Conservation (phyloP, 92 coral and sea anemone genomes). For the Virgularia gustaviana region DNA sequence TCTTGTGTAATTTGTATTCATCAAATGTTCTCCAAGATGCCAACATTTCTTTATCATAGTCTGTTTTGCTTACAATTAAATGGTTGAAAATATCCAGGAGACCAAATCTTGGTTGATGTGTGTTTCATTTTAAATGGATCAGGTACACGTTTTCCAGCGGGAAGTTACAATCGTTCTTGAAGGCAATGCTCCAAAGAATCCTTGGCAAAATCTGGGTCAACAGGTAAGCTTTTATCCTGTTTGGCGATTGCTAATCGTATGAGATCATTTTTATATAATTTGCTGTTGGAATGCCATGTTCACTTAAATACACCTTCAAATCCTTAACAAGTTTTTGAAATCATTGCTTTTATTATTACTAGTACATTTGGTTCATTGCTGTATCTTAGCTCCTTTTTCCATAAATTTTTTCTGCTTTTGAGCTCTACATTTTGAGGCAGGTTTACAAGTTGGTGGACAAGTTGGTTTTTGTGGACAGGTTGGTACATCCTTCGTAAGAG, state of each 20-base stretch:
- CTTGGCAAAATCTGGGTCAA: conserved; percentile 55
- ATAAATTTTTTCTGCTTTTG: no score
- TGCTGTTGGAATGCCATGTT: conserved; percentile 43
- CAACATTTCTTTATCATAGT: conserved; percentile 59
- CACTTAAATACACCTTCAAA: conserved; percentile 36
- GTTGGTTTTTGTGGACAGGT: no score
- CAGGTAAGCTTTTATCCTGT: conserved; percentile 36
- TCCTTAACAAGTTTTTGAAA: no score
- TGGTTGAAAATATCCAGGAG: conserved; percentile 66
- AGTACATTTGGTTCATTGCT: no score
- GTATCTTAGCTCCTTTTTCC: no score
- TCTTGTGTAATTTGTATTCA: no score
- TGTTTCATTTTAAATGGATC: conserved; percentile 64
- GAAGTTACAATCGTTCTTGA: conserved; percentile 48
- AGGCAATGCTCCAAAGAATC: conserved; percentile 44
- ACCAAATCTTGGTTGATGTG: conserved; percentile 66
- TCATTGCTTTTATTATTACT: no score
- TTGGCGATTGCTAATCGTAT: conserved; percentile 32
- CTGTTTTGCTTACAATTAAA: conserved; percentile 65
- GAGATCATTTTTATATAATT: conserved; percentile 41
- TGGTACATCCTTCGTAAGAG: no score
- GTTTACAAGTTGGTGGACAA: no score
- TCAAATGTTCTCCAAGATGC: conserved; percentile 65
- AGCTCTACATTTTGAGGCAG: no score
- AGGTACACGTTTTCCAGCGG: conserved; percentile 52